Conservation (phyloP, 1,140 invertebrate genomes). For the Cotesia typhae region DNA sequence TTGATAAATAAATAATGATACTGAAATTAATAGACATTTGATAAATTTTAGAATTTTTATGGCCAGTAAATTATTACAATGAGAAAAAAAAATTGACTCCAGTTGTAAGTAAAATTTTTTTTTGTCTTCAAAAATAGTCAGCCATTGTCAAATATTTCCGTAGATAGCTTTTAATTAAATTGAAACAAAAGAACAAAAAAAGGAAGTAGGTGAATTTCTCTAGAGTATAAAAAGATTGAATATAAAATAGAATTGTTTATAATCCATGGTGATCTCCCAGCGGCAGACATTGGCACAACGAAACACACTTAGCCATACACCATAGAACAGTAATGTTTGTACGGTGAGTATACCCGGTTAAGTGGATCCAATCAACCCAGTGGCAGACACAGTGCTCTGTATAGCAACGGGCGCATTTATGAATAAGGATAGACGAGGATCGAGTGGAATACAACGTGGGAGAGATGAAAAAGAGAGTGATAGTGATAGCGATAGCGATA, state of each 20-base stretch:
- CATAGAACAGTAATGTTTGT: constrained; percentile 61
- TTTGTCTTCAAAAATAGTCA: too few relatives aligned
- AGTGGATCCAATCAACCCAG: constrained; percentile 64
- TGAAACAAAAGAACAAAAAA: constrained; percentile 3
- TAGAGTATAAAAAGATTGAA: constrained; percentile 5
- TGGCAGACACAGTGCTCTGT: constrained; percentile 45
- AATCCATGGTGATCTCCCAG: constrained; percentile 19
- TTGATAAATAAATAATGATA: too few relatives aligned
- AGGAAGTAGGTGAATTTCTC: too few relatives aligned
- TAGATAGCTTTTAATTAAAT: neutral
- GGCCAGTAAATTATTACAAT: too few relatives aligned
- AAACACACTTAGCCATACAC: constrained; percentile 56
- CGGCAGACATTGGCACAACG: constrained; percentile 30
- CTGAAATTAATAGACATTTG: too few relatives aligned
- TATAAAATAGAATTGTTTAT: constrained; percentile 1
- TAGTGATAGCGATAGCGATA: constrained; percentile 27
- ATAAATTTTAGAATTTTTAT: too few relatives aligned
- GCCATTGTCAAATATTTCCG: too few relatives aligned
- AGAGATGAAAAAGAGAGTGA: constrained; percentile 1
- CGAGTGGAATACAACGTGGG: neutral
- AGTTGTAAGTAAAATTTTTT: too few relatives aligned
- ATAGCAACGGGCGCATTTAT: constrained; percentile 27
- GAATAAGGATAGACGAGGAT: constrained; percentile 36
- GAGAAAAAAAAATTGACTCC: too few relatives aligned
- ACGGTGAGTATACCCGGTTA: constrained; percentile 59